Evolutionary conservation across 2,797 vertebrate genomes (phyloP).

Genomic region (Hippoglossus hippoglossus): DNA sequence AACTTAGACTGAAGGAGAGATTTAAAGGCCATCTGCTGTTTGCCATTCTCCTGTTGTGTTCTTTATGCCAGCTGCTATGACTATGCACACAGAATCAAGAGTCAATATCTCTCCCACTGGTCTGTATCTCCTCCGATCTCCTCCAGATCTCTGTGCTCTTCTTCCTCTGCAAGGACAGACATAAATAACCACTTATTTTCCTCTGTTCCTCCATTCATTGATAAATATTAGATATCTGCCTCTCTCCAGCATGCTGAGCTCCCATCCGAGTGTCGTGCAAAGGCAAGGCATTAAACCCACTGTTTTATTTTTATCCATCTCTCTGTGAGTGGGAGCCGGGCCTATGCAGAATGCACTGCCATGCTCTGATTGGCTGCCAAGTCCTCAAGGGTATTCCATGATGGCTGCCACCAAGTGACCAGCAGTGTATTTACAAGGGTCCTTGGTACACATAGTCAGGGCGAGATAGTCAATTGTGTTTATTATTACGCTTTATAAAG

Average conservation of each 20-base stretch:
- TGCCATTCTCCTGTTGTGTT: constrained; percentile 57
- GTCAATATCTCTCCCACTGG: constrained; percentile 50
- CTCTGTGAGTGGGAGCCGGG: constrained; percentile 56
- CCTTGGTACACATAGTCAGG: constrained; percentile 39
- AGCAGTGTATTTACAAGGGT: constrained; percentile 59
- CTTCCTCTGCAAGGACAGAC: constrained; percentile 22
- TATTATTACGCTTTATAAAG: constrained; percentile 40
- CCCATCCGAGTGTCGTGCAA: constrained; percentile 58
- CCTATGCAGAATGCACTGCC: constrained; percentile 56
- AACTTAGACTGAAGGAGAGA: constrained; percentile 52
- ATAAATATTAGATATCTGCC: constrained; percentile 76
- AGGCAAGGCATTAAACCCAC: constrained; percentile 57
- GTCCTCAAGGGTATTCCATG: constrained; percentile 58
- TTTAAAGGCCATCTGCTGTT: constrained; percentile 70
- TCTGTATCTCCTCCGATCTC: constrained; percentile 49
- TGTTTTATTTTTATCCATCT: constrained; percentile 80
- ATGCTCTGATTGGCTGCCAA: constrained; percentile 74
- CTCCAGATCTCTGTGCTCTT: constrained; percentile 37
- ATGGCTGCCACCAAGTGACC: constrained; percentile 52
- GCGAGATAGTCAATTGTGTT: constrained; percentile 34
- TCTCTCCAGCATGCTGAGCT: constrained; percentile 43
- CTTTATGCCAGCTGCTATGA: constrained; percentile 57
- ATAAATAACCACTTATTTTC: constrained; percentile 54
- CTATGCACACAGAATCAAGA: constrained; percentile 47
- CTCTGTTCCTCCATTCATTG: constrained; percentile 50